Evolutionary conservation across 2,113 vertebrate species (phyloP).

Genomic region (Daubentonia madagascariensis): DNA sequence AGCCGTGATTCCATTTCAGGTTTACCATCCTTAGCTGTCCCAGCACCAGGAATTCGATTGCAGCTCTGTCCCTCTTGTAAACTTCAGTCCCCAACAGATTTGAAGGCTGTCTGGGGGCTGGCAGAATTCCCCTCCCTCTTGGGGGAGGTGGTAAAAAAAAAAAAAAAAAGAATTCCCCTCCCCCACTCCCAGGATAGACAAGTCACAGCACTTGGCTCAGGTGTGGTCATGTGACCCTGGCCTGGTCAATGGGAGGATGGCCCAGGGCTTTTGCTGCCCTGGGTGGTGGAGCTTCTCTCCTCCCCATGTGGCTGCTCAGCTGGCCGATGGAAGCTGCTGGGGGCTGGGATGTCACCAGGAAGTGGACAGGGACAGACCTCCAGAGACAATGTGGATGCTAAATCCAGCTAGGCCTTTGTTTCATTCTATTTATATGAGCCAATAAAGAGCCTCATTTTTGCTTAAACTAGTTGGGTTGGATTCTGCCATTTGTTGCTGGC

Average conservation of each 20-base stretch:
- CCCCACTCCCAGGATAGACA: background rate
- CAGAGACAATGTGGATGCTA: background rate
- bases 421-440: background rate
- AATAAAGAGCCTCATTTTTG: background rate
- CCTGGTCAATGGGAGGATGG: background rate
- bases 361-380: background rate
- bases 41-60: background rate
- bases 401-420: background rate
- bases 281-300: rapidly evolving
- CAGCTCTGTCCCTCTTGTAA: background rate
- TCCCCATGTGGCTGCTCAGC: background rate
- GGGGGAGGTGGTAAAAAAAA: no score
- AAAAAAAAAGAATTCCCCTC: no score
- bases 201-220: background rate
- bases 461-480: background rate
- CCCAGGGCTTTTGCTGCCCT: background rate
- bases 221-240: no score
- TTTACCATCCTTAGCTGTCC: background rate
- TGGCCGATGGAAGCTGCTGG: background rate
- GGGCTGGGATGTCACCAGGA: background rate
- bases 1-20: background rate
- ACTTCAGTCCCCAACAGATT: background rate
- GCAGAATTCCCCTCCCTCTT: no score
- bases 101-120: background rate
- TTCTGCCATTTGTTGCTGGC: background rate